Conservation (phyloP, 2,113 vertebrate species). For the Echinops telfairi region DNA sequence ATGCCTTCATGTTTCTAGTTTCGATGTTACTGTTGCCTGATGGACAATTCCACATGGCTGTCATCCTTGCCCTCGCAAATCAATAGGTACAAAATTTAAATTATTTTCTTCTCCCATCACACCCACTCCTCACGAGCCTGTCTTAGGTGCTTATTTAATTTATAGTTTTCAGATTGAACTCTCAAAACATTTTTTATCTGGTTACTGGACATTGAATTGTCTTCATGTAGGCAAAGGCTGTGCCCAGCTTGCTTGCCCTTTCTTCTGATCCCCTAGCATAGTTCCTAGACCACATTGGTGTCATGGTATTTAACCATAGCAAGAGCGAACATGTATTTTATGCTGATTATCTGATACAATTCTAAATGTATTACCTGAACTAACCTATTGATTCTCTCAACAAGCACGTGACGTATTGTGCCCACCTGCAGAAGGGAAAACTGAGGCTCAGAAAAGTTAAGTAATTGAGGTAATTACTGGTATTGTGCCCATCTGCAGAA, state of each 20-base stretch:
- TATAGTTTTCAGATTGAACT: not conserved
- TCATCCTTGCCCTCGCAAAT: too few relatives aligned
- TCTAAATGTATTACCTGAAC: not conserved
- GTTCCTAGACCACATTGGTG: not conserved
- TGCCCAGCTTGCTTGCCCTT: not conserved
- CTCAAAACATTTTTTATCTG: not conserved
- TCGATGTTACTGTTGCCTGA: too few relatives aligned
- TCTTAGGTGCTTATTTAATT: not conserved
- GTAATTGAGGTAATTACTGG: too few relatives aligned
- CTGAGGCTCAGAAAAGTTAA: not conserved
- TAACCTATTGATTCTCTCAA: not conserved
- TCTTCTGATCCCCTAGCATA: not conserved
- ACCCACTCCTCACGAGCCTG: too few relatives aligned
- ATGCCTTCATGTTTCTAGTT: too few relatives aligned
- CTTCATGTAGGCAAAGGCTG: not conserved
- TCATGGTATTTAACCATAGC: not conserved
- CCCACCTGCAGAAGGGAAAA: not conserved
- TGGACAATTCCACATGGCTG: not conserved
- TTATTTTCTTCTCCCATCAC: too few relatives aligned
- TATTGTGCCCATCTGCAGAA: not conserved
- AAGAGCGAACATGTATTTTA: not conserved
- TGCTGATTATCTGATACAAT: not conserved
- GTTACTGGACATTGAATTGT: not conserved
- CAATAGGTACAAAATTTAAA: too few relatives aligned
- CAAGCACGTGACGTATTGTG: not conserved